Conservation (phyloP, 2,888 invertebrate species). For the Trileptium ribeirensis region DNA sequence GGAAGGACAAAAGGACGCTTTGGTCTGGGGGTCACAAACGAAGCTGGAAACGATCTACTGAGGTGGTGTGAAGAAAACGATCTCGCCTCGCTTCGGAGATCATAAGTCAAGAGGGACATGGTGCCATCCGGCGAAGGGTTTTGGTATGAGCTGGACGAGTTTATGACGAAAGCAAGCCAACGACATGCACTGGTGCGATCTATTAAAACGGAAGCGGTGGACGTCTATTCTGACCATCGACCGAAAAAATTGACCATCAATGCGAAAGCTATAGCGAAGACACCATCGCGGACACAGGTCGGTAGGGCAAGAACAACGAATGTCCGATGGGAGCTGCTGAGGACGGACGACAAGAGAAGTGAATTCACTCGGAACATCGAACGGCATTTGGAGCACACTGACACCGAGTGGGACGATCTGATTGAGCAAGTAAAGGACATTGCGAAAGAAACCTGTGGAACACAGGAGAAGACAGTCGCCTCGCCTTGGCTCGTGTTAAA, state of each 20-base stretch:
- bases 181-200: not conserved
- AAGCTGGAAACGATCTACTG: not conserved
- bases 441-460: slow-evolving; percentile 3
- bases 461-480: not conserved
- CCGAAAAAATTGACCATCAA: slow-evolving; percentile 1
- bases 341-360: not conserved
- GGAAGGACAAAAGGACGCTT: not conserved
- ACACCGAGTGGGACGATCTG: not conserved
- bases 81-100: not conserved
- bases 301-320: not conserved
- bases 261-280: no score
- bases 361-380: not conserved
- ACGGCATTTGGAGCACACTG: not conserved
- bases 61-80: no score
- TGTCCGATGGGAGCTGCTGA: not conserved
- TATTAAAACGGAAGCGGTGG: not conserved
- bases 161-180: not conserved
- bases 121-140: not conserved
- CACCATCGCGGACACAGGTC: no score
- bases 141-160: slow-evolving; percentile 4
- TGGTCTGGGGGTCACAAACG: not conserved
- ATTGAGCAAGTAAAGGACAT: not conserved
- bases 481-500: not conserved
- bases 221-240: not conserved
- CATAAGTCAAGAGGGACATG: not conserved